Conservation (phyloP, 2,113 vertebrate species). For the Clupea harengus region DNA sequence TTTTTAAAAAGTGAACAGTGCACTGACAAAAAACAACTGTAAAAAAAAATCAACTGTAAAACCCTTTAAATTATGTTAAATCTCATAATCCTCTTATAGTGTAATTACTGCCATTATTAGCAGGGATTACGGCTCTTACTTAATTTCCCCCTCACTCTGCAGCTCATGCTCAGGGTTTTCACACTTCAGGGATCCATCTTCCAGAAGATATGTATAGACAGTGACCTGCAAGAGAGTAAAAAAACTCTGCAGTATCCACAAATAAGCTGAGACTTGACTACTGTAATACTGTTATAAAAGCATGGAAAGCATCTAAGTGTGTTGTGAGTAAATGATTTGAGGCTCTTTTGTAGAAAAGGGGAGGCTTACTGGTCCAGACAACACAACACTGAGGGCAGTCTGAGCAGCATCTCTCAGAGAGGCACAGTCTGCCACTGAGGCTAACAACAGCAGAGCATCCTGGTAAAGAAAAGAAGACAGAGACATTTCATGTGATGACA, state of each 20-base stretch:
- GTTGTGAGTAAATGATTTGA: background rate
- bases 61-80: too few relatives aligned
- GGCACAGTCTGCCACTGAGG: constrained; percentile 59
- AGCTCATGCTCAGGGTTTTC: constrained; percentile 73
- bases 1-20: too few relatives aligned
- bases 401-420: constrained; percentile 68
- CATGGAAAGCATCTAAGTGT: background rate
- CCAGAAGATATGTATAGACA: constrained; percentile 73
- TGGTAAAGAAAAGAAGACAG: constrained; percentile 47
- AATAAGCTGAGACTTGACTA: background rate
- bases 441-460: constrained; percentile 74
- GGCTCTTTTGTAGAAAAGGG: background rate
- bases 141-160: constrained; percentile 60
- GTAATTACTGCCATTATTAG: background rate
- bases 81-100: background rate
- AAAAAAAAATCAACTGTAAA: too few relatives aligned
- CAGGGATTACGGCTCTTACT: constrained; percentile 2
- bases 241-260: background rate
- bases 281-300: too few relatives aligned
- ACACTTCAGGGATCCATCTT: constrained; percentile 66
- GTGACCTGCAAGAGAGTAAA: constrained; percentile 63
- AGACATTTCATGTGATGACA: background rate
- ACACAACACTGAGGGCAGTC: constrained; percentile 63
- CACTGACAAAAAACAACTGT: too few relatives aligned
- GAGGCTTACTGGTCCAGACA: constrained; percentile 72